Evolutionary conservation across 2,797 vertebrate genomes (phyloP), one percentile per base, ranked within the genome.

Genomic region (Cyclopterus lumpus): DNA sequence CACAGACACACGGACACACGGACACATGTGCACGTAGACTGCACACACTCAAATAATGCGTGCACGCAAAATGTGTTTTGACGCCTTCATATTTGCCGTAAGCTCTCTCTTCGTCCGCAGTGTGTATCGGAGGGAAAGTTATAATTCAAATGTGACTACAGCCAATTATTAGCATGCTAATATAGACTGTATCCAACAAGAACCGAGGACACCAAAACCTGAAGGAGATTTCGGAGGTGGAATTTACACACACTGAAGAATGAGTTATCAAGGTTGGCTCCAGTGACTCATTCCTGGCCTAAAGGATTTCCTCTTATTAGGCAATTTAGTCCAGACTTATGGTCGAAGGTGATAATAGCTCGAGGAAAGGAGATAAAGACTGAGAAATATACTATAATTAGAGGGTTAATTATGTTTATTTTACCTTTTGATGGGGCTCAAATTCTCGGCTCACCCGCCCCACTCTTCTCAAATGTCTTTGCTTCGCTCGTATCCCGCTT

Each of bases 351-450:
- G 85, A 89, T 89, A 89, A 88, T 86, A 85, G 83, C 84, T 90
- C 62, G 71, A 84, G 79, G 84, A 85, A 81, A 84, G 77, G 74
- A 76, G 86, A 90, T 89, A 84, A 85, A 86, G 84, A 82, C 81
- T 75, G 73, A 84, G 88, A 89, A 86, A 81, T 86, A 87, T 87
- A 81, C 86, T 76, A 80, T 90, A 90, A 91, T 93, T 90, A 90
- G 36, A 89, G 81, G 86, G 87, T 93, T 92, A 91, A 90, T 93
- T 88, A 86, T 92, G 82, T 92, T 91, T 89, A 85, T 88, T 86
- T 90, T 89, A 83, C 85, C 84, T 88, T 88, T 87, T 87, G 86
- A 92, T 88, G 82, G 84, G 60, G 62, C 82, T 91, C 84, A 79
- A 71, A 85, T 87, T 87, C 73, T 84, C 80, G 22, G 53, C 80